Evolutionary conservation across 2,888 invertebrate species (phyloP).

Genomic region (Trilocha varians): DNA sequence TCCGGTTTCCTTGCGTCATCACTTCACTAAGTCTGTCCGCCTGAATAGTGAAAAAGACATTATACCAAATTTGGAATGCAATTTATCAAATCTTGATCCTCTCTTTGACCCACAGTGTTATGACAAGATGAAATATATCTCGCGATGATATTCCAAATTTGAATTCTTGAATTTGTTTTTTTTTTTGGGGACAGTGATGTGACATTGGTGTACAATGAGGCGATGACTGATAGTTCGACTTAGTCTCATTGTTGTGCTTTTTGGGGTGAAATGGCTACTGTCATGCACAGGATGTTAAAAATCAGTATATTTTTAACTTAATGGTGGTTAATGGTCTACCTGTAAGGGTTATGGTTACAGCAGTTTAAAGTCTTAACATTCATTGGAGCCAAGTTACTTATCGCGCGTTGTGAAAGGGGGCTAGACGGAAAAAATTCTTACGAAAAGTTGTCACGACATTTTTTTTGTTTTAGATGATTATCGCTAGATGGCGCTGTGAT

Average conservation of each 20-base stretch:
- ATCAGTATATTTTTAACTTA: neutral
- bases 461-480: no score
- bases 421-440: no score
- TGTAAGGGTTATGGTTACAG: no score
- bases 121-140: constrained; percentile 71
- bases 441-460: no score
- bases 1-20: constrained; percentile 54
- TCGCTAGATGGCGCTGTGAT: no score
- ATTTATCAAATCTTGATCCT: constrained; percentile 66
- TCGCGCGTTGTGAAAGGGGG: no score
- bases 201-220: constrained; percentile 56
- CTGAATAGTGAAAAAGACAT: constrained; percentile 70
- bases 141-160: constrained; percentile 65
- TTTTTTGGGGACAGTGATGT: constrained; percentile 39
- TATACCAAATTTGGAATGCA: constrained; percentile 68
- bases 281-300: constrained; percentile 21
- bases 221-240: constrained; percentile 52
- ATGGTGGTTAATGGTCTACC: no score
- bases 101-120: constrained; percentile 68
- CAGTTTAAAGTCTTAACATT: no score
- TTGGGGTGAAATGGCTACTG: constrained; percentile 29
- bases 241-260: constrained; percentile 28
- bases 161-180: constrained; percentile 40
- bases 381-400: no score
- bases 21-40: constrained; percentile 33